Percentiles rank a stretch among this genome's conserved stretches.
phyloP scores from a whole-genome alignment of 2,113 vertebrate species.

The Delphinapterus leucas region DNA sequence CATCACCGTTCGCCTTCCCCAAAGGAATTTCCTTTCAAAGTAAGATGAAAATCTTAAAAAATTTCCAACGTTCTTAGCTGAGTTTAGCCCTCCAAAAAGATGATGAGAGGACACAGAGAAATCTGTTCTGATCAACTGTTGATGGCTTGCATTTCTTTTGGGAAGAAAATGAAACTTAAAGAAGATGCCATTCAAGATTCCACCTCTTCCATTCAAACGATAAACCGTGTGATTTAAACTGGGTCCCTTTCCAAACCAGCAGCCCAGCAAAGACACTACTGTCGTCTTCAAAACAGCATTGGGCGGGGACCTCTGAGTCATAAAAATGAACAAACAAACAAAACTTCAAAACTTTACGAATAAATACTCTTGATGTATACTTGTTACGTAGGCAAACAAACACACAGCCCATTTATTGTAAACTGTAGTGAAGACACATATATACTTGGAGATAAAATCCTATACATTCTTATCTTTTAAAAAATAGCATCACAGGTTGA shows the following conservation, averaged over 20 bases:
- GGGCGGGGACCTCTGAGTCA: fast-evolving
- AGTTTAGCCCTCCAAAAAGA: background rate
- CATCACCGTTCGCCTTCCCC: fast-evolving
- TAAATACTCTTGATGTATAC: fast-evolving
- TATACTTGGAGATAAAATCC: background rate
- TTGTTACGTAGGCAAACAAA: background rate
- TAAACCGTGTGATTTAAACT: background rate
- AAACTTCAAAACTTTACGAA: background rate
- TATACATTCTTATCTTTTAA: background rate
- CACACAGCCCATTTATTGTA: background rate
- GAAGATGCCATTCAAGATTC: too few relatives aligned
- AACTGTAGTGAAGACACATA: fast-evolving
- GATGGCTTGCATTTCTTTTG: background rate
- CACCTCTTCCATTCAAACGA: too few relatives aligned
- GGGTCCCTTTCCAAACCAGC: background rate
- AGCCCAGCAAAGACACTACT: fast-evolving
- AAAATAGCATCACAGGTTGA: background rate
- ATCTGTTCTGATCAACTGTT: background rate
- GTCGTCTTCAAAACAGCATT: background rate
- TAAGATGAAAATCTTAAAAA: background rate
- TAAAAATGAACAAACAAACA: background rate
- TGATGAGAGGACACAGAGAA: background rate
- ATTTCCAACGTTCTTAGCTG: background rate
- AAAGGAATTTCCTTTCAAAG: background rate
- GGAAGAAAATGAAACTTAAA: background rate